A percentile compares a stretch with the other conserved stretches of the same genome.
Evolutionary conservation across 2,797 vertebrate species (phyloP).

Genomic region (Myripristis jacobus): DNA sequence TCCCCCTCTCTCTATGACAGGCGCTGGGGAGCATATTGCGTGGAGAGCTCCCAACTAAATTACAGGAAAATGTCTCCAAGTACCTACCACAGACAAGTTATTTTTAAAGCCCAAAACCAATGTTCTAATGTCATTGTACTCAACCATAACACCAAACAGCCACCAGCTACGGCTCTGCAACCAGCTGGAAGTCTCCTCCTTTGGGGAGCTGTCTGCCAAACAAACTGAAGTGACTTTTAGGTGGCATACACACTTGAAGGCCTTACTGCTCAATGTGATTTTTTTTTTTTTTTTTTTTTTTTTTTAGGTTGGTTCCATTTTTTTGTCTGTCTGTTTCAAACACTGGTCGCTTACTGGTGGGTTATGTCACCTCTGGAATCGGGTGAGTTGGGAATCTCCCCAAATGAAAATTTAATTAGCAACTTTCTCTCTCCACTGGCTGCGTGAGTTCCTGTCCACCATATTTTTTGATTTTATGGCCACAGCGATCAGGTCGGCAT

Average conservation of each 20-base stretch:
- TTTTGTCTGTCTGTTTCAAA: not conserved
- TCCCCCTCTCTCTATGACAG: slow-evolving; percentile 33
- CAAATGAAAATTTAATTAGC: too few relatives aligned
- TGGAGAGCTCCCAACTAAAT: slow-evolving; percentile 68
- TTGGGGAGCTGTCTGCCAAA: not conserved
- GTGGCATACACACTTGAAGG: too few relatives aligned
- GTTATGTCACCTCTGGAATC: too few relatives aligned
- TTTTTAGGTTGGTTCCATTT: not conserved
- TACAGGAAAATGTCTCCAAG: slow-evolving; percentile 73
- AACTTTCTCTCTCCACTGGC: too few relatives aligned
- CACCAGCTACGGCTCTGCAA: slow-evolving; percentile 43
- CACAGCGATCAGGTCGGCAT: too few relatives aligned
- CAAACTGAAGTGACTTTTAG: not conserved
- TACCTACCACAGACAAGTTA: slow-evolving; percentile 78
- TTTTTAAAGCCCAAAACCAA: slow-evolving; percentile 77
- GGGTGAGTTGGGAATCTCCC: too few relatives aligned
- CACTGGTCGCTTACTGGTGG: too few relatives aligned
- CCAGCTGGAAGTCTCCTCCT: slow-evolving; percentile 27
- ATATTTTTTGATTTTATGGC: too few relatives aligned
- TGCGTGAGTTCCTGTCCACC: too few relatives aligned
- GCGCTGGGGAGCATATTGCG: slow-evolving; percentile 39
- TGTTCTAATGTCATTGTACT: slow-evolving; percentile 78
- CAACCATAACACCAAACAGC: slow-evolving; percentile 68
- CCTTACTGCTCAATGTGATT: too few relatives aligned
- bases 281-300: too few relatives aligned